These are phyloP conservation scores for Phyllotis vaccarum DNA, from an alignment of 2,797 vertebrate genomes.

Conservation along the genomic window DNA sequence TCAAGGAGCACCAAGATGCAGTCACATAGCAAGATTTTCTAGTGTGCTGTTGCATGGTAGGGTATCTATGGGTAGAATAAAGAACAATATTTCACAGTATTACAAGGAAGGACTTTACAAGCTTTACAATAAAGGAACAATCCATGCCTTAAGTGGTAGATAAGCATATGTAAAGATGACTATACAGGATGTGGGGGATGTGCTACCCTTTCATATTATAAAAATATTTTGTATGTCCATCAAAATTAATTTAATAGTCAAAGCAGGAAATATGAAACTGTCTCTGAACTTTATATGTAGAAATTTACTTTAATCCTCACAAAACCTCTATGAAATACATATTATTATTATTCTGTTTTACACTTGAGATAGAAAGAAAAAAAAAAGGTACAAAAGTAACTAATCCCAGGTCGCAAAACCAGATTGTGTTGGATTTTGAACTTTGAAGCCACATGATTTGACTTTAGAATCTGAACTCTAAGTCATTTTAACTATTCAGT, in stretches of 20 bases:
- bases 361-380: neutral
- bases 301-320: neutral
- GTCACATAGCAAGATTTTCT: neutral
- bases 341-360: neutral
- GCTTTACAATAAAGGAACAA: neutral
- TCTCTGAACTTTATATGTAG: neutral
- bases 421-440: neutral
- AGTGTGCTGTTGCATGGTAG: neutral
- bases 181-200: neutral
- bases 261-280: neutral
- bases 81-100: neutral
- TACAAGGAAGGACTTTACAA: neutral
- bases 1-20: neutral
- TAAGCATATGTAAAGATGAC: neutral
- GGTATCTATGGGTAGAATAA: neutral
- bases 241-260: neutral
- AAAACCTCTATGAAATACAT: neutral
- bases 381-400: neutral
- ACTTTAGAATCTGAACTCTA: neutral
- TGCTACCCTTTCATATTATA: neutral
- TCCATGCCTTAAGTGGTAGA: neutral
- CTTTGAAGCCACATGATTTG: neutral
- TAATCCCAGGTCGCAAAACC: neutral
- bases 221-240: neutral
- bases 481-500: neutral